phyloP scores from a whole-genome alignment of 1,140 invertebrate genomes.

The Calliphora vicina region DNA sequence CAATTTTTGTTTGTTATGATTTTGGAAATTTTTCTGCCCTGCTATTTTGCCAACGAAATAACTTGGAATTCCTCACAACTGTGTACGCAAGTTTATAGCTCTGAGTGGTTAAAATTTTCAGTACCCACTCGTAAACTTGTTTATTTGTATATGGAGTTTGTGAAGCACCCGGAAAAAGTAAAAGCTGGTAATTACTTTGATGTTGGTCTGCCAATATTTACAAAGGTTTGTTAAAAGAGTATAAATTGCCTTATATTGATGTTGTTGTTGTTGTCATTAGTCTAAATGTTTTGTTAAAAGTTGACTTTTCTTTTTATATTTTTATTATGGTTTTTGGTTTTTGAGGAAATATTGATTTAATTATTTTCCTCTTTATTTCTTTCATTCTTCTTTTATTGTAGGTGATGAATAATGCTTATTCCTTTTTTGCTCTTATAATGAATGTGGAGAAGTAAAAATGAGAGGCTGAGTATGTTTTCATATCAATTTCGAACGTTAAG shows the following conservation, averaged over 20 bases:
- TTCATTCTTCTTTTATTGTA: conserved; percentile 38
- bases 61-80: conserved; percentile 49
- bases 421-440: conserved; percentile 52
- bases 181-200: conserved; percentile 53
- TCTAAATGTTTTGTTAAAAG: too few species aligned
- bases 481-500: too few species aligned
- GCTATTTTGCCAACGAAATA: conserved; percentile 55
- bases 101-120: conserved; percentile 48
- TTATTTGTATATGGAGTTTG: conserved; percentile 52
- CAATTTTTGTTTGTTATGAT: conserved; percentile 57
- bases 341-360: not conserved
- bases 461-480: too few species aligned
- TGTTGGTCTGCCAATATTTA: conserved; percentile 55
- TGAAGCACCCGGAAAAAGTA: conserved; percentile 49
- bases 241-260: too few species aligned
- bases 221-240: conserved; percentile 45
- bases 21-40: conserved; percentile 54
- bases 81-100: conserved; percentile 51
- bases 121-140: conserved; percentile 44
- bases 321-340: too few species aligned
- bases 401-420: conserved; percentile 57
- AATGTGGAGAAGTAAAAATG: conserved; percentile 51
- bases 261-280: too few species aligned
- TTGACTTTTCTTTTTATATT: too few species aligned
- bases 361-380: not conserved